Base-by-base conservation (phyloP, 92 coral and sea anemone species). In the Epizoanthus ramosus region DNA sequence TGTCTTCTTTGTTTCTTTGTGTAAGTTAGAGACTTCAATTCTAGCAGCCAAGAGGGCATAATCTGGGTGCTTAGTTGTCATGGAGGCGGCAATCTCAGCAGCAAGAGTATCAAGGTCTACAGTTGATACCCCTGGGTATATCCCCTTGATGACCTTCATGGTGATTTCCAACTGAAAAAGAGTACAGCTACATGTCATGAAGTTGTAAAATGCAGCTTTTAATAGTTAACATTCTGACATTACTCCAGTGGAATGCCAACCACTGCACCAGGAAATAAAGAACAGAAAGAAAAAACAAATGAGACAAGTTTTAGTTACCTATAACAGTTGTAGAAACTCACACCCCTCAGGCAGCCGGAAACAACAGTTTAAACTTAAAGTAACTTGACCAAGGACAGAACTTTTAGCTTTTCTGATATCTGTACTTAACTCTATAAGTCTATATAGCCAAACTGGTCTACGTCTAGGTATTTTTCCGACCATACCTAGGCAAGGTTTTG, bases 11-110 rank as follows among this genome's bases (percentile, higher is more conserved):
- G 99, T 94, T 87, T 93, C 97, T 80, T 96, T 96, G 90, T 96
- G 99, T 74, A 96, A 90, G 79, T 96, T 94, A 63, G 99, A 96
- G 13, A 96, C 98, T 79, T 94, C 99, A 77, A 96, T 90, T 57
- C 99, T 84, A 16, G 99, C 99, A 31, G 98, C 99, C 75, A 96
- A 79, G 15, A 93, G 63, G 13, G 97, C 99, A 92, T 96, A 96
- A 74, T 96, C 99, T 31, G 99, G 99, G 80, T 96, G 99, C 53
- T 88, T 90, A 45, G 99, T 96, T 18, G 99, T 96, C 99, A 96
- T 96, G 41, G 99, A 94, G 1, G 97, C 98, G 10, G 99, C 94
- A 50, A 88, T 94, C 79, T 96, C 99, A 0, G 99, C 99, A 7
- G 99, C 99, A 8, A 96, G 91, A 9, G 93, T 96, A 73, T 96